Percentiles rank a stretch among this genome's conserved stretches.
Evolutionary conservation across 2,797 vertebrate genomes (phyloP).

Genomic region (Eurystomus glaucurus): DNA sequence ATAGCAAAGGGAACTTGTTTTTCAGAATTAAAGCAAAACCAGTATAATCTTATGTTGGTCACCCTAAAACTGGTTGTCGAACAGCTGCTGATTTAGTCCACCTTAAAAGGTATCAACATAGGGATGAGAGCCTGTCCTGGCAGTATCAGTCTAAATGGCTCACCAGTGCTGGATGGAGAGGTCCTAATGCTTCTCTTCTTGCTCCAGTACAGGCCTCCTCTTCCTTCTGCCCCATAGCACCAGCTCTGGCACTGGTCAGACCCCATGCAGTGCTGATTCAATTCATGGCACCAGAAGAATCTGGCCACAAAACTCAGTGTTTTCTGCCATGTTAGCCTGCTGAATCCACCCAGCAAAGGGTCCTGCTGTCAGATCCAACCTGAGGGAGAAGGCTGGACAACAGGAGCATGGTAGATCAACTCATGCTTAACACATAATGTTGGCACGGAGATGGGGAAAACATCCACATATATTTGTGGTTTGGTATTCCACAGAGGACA

Average conservation of each 20-base stretch:
- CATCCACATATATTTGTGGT: not conserved
- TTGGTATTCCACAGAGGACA: not conserved
- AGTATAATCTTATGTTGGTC: not conserved
- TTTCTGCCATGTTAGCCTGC: not conserved
- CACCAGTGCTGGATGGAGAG: fast-evolving
- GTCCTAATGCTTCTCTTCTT: not conserved
- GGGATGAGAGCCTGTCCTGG: not conserved
- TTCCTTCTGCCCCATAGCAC: not conserved
- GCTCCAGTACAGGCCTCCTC: not conserved
- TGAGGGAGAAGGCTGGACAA: not conserved
- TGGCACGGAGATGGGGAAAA: not conserved
- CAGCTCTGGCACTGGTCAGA: not conserved
- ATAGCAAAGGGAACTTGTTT: not conserved
- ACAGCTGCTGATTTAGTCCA: not conserved
- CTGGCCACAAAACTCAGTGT: not conserved
- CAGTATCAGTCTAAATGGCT: not conserved
- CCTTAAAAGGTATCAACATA: not conserved
- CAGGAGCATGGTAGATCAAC: not conserved
- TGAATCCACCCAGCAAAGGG: not conserved
- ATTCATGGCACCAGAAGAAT: not conserved
- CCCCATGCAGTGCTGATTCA: not conserved
- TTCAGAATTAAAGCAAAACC: not conserved
- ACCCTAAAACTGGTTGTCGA: not conserved
- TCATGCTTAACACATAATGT: not conserved
- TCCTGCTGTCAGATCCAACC: not conserved